Evolutionary conservation across 1,140 invertebrate species (phyloP), one percentile per base, ranked within the genome.

Genomic region (Drosophila kurseongensis): DNA sequence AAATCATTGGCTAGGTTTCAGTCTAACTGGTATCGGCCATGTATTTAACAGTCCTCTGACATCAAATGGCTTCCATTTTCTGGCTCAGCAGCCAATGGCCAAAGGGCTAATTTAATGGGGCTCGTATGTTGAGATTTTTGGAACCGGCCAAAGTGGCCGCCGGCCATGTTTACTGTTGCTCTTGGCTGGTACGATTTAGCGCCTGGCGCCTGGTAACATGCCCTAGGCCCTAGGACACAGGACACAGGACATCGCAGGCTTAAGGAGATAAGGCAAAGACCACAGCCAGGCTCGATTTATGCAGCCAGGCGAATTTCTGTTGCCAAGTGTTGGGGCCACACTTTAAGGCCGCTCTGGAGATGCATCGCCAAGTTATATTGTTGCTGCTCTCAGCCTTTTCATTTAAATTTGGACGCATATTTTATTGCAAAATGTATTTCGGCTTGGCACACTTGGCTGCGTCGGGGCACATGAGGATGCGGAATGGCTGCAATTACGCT

Each of bases 401-500:
- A 88, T 88, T 86, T 86, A 82, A 86, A 88, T 88, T 88, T 75
- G 80, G 75, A 65, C 45, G 75, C 83, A 82, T 82, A 86, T 86
- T 78, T 86, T 86, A 81, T 86, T 67, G 68, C 55, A 62, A 77
- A 84, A 73, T 77, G 67, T 72, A 68, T 65, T 68, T 59, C 42
- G 29, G 36, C 32, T 27, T 50, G 42, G 45, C 67, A 78, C 74
- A 81, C 68, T 75, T 73, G 63, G 63, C 47, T 67, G 63, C 16
- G 52, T 9, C 23, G 38, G 27, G 38, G 16, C 48, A 36, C 38
- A 60, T 38, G 51, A 40, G 51, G 29, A 50, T 58, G 47, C 60
- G 74, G 71, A 61, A 68, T 78, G 69, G 69, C 66, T 65, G 72
- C 82, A 88, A 86, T 86, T 86, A 88, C 82, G 83, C 82, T 82